Conservation (phyloP, 1,140 invertebrate species). For the Drosophila paulistorum region DNA sequence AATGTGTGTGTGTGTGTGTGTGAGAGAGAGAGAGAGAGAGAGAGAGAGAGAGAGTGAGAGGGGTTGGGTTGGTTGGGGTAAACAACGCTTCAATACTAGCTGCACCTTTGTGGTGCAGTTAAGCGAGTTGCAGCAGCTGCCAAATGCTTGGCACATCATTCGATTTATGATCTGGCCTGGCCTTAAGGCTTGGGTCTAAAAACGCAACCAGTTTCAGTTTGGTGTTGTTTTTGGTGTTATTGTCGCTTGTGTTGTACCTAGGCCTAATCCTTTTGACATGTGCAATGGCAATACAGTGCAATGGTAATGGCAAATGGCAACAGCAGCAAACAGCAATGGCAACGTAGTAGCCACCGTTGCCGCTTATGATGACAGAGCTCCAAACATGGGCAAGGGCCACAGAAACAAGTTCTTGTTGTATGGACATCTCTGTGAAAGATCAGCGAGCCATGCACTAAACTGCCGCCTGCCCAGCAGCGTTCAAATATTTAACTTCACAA, state of each 20-base stretch:
- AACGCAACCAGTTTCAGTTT: conserved; percentile 49
- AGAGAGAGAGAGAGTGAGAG: neutral
- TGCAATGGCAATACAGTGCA: conserved; percentile 48
- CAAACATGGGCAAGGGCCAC: conserved; percentile 63
- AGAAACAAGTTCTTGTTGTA: conserved; percentile 62
- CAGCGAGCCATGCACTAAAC: conserved; percentile 31
- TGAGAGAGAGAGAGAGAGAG: conserved; percentile 13
- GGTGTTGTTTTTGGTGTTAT: neutral
- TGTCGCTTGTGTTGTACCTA: conserved; percentile 23
- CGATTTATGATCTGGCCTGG: conserved; percentile 50
- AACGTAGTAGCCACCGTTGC: conserved; percentile 37
- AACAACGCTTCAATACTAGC: neutral
- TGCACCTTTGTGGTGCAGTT: conserved; percentile 35
- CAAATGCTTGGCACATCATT: conserved; percentile 61
- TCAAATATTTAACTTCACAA: conserved; percentile 79
- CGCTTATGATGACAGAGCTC: conserved; percentile 53
- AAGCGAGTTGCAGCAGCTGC: conserved; percentile 45
- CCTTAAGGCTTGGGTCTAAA: conserved; percentile 16
- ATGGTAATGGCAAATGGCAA: conserved; percentile 41
- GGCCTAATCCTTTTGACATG: conserved; percentile 66
- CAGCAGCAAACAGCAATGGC: conserved; percentile 13
- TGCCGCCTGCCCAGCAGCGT: conserved; percentile 45
- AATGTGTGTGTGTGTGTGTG: neutral
- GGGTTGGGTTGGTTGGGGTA: neutral
- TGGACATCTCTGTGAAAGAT: conserved; percentile 41